A percentile compares a stretch with the other conserved stretches of the same genome.
Evolutionary conservation across 2,113 vertebrate genomes (phyloP).

Genomic region (Garra rufa): DNA sequence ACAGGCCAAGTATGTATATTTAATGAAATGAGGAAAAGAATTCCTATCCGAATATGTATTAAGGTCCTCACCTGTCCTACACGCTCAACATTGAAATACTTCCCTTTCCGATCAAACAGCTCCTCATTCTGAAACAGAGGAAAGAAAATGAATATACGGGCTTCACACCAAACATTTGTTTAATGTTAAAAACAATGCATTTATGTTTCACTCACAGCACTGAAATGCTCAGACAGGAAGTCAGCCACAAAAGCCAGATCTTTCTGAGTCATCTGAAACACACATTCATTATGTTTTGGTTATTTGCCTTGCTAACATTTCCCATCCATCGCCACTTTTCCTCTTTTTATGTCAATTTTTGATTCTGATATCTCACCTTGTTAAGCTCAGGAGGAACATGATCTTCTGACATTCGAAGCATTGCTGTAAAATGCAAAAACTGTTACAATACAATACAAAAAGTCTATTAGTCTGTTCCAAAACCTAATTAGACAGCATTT

Average conservation of each 20-base stretch:
- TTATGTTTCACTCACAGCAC: conserved; percentile 81
- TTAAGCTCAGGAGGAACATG: conserved; percentile 95
- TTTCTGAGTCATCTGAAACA: conserved; percentile 94
- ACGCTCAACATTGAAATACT: conserved; percentile 97
- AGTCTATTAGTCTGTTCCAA: background rate
- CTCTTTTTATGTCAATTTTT: too few relatives aligned
- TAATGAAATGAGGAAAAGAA: background rate
- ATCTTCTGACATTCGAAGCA: conserved; percentile 98
- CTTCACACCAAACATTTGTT: background rate
- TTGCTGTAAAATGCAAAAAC: conserved; percentile 75
- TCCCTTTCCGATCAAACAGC: conserved; percentile 96
- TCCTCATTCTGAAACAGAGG: conserved; percentile 86
- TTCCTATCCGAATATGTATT: background rate
- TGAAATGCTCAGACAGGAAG: conserved; percentile 98
- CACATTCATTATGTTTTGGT: background rate
- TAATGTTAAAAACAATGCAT: background rate
- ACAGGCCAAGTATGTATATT: background rate
- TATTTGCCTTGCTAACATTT: background rate
- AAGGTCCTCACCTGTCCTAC: conserved; percentile 88
- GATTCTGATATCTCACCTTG: conserved; percentile 80
- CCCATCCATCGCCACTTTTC: background rate
- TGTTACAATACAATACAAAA: background rate
- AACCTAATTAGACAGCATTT: background rate
- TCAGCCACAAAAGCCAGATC: conserved; percentile 97
- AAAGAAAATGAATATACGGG: background rate